A percentile compares a stretch with the other conserved stretches of the same genome.
Conservation (phyloP, 2,113 vertebrate genomes). For the Cynocephalus volans region DNA sequence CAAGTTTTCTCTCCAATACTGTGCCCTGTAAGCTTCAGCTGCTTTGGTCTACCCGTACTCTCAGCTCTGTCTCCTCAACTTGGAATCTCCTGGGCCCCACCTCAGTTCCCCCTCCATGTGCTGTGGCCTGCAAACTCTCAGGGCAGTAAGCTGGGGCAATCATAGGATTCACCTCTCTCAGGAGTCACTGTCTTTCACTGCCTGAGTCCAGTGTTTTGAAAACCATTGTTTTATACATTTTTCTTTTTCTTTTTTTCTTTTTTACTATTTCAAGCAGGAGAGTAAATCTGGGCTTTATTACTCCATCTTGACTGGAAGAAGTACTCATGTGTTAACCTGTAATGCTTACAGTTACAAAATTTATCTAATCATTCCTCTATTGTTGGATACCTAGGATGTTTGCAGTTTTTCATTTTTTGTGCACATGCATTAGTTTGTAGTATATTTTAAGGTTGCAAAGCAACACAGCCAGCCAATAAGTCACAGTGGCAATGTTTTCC, state of each 20-base stretch:
- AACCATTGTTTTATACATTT: not conserved
- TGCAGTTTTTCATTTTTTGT: not conserved
- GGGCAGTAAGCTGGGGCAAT: not conserved
- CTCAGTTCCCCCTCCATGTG: too few species aligned
- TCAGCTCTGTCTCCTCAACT: not conserved
- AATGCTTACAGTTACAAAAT: not conserved
- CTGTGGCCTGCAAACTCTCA: not conserved
- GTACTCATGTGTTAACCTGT: not conserved
- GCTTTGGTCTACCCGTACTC: not conserved
- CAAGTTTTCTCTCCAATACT: not conserved
- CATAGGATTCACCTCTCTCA: not conserved
- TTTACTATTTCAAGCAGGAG: not conserved
- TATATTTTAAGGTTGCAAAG: not conserved
- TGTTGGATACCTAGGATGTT: not conserved
- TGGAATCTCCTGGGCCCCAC: not conserved
- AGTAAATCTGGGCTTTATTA: not conserved
- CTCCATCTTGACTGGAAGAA: not conserved
- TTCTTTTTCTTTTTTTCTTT: fast-evolving
- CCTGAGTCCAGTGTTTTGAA: not conserved
- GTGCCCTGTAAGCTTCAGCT: too few species aligned
- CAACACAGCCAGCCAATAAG: not conserved
- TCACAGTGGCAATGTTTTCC: not conserved
- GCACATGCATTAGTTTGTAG: not conserved
- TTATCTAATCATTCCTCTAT: not conserved
- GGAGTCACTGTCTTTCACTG: not conserved